Conservation (phyloP, 2,113 vertebrate species). For the Dinomys branickii region DNA sequence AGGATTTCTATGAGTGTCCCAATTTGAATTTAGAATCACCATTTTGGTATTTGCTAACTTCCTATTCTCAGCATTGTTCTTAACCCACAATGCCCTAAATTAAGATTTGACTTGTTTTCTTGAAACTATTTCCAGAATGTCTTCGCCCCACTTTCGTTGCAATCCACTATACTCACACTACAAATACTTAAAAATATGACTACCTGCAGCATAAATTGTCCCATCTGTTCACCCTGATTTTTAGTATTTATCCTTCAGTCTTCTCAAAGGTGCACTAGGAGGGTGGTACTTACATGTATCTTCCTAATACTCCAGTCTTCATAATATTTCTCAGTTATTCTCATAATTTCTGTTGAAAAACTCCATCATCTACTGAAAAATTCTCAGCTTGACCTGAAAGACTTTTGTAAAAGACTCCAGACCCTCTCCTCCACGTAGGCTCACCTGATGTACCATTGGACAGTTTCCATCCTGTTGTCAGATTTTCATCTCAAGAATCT, state of each 20-base stretch:
- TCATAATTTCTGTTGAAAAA: neutral
- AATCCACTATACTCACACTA: neutral
- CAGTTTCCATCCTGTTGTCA: neutral
- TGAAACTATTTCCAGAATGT: constrained; percentile 25
- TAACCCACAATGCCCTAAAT: neutral
- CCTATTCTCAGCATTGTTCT: neutral
- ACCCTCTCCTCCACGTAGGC: neutral
- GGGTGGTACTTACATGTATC: neutral
- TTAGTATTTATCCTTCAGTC: neutral
- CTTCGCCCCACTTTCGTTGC: neutral
- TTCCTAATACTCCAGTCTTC: neutral
- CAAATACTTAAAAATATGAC: constrained; percentile 1
- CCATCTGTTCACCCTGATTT: neutral
- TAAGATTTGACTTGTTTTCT: neutral
- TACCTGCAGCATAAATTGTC: neutral
- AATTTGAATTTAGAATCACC: neutral
- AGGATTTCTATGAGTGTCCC: neutral
- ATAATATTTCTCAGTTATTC: constrained; percentile 3
- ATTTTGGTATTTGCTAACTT: neutral
- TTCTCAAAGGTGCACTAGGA: neutral
- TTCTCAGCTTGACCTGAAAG: neutral
- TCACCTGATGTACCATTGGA: neutral
- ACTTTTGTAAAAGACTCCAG: neutral
- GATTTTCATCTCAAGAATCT: neutral
- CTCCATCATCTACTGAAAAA: constrained; percentile 5